Percentiles rank a stretch among this genome's conserved stretches.
These are phyloP conservation scores for Lates calcarifer DNA, from an alignment of 2,113 vertebrate genomes.

Conservation along the genomic window DNA sequence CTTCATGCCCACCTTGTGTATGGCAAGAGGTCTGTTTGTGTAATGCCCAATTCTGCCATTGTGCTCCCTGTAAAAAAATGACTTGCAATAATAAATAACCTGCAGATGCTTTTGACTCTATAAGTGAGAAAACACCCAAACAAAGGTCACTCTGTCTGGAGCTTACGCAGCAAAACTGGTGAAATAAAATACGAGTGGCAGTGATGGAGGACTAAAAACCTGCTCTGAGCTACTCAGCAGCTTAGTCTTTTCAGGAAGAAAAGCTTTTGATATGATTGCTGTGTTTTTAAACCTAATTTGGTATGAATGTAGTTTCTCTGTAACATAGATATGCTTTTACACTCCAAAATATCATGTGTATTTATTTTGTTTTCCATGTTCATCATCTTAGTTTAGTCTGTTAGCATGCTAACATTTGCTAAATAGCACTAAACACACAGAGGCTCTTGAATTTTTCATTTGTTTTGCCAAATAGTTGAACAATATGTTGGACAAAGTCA, in stretches of 20 bases:
- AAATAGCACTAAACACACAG: not conserved
- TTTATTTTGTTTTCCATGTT: not conserved
- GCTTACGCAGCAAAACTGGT: slow-evolving; percentile 40
- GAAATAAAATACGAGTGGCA: slow-evolving; percentile 45
- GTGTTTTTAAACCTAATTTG: not conserved
- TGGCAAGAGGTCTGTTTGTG: slow-evolving; percentile 6
- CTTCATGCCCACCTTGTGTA: slow-evolving; percentile 33
- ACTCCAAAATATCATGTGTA: not conserved
- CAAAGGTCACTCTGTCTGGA: slow-evolving; percentile 62
- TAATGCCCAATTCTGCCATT: not conserved
- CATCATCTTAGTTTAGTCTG: not conserved
- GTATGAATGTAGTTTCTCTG: not conserved
- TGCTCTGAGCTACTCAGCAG: slow-evolving; percentile 18
- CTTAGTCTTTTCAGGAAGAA: slow-evolving; percentile 11
- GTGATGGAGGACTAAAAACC: slow-evolving; percentile 24
- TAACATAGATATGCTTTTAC: not conserved
- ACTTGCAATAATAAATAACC: slow-evolving; percentile 48
- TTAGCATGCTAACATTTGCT: not conserved
- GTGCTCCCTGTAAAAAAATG: slow-evolving; percentile 4
- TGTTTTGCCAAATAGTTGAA: not conserved
- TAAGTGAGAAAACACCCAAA: slow-evolving; percentile 46
- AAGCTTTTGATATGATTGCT: slow-evolving; percentile 4
- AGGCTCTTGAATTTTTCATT: not conserved
- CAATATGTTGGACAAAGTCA: no score
- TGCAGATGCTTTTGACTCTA: slow-evolving; percentile 32